Percentiles rank a stretch among this genome's conserved stretches.
Evolutionary conservation across 2,797 vertebrate genomes (phyloP).

Genomic region (Fratercula arctica): DNA sequence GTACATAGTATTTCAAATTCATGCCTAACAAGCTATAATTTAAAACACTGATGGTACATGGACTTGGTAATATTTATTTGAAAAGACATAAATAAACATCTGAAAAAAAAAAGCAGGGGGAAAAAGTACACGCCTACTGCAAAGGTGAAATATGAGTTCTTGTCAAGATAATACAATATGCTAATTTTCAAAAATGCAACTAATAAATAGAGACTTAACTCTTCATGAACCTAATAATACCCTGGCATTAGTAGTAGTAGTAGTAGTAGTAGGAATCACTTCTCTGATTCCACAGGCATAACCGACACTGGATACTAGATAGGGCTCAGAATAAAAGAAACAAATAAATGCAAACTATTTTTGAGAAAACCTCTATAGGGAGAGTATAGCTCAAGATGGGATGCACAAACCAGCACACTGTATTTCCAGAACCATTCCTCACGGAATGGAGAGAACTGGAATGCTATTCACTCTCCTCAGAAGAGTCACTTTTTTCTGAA

Average conservation of each 20-base stretch:
- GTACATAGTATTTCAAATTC: not conserved
- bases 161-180: not conserved
- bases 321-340: not conserved
- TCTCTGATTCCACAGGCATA: not conserved
- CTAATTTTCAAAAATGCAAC: constrained; percentile 20
- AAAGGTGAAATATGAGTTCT: not conserved
- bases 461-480: not conserved
- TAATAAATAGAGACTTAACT: not conserved
- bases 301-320: not conserved
- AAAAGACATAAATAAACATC: constrained; percentile 10
- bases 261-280: not conserved
- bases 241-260: not conserved
- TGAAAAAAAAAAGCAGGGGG: not conserved
- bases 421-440: not conserved
- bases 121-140: not conserved
- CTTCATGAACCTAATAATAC: not conserved
- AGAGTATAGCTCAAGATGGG: not conserved
- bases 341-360: not conserved
- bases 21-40: not conserved
- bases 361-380: not conserved
- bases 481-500: not conserved
- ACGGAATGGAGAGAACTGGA: not conserved
- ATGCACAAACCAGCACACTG: not conserved
- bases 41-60: not conserved
- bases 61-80: not conserved